phyloP scores from a whole-genome alignment of 2,113 vertebrate genomes.

The Ctenomys sociabilis region DNA sequence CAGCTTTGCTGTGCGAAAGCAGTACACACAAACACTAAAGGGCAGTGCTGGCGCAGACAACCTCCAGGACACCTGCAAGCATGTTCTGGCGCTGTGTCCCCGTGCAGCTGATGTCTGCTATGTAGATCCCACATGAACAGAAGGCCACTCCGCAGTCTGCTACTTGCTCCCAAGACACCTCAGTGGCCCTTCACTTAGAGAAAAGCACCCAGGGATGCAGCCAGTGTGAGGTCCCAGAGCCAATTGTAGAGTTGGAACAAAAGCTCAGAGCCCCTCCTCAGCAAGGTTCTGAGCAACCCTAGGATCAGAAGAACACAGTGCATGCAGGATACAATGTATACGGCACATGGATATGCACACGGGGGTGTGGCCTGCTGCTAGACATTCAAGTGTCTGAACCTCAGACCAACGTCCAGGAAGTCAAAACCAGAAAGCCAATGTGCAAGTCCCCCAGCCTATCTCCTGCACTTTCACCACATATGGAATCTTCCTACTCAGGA shows the following conservation, averaged over 20 bases:
- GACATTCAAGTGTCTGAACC: neutral
- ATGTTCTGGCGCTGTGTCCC: too few relatives aligned
- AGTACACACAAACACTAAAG: too few relatives aligned
- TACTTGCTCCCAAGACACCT: neutral
- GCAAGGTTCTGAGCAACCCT: neutral
- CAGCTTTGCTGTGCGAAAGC: neutral
- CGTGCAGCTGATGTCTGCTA: neutral
- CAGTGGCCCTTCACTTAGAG: neutral
- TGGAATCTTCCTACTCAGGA: neutral
- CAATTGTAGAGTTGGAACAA: too few relatives aligned
- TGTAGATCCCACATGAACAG: neutral
- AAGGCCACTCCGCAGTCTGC: neutral
- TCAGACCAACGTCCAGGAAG: neutral
- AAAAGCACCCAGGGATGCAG: neutral
- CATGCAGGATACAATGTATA: neutral
- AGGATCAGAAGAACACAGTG: neutral
- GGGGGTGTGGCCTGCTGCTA: neutral
- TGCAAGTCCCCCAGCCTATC: neutral
- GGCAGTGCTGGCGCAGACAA: neutral
- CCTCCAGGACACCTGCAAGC: neutral
- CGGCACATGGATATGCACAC: neutral
- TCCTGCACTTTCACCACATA: neutral
- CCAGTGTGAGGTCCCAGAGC: neutral
- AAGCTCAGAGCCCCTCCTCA: neutral
- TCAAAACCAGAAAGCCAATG: neutral